phyloP scores from a whole-genome alignment of 2,797 vertebrate species.

The Acrocephalus scirpaceus region DNA sequence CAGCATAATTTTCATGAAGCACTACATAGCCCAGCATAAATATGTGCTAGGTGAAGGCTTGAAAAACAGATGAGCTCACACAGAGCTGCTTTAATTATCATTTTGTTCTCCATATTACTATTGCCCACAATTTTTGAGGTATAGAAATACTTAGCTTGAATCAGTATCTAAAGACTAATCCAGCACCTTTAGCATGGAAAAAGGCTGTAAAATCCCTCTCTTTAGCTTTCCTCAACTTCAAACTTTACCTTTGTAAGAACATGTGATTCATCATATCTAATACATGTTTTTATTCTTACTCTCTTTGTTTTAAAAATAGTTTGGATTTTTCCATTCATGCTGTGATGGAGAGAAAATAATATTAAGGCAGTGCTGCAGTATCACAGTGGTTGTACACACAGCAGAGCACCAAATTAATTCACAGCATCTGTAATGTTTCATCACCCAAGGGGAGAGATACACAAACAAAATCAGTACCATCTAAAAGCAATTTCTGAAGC shows the following conservation, averaged over 20 bases:
- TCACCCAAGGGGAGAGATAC: constrained; percentile 1
- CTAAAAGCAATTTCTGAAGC: constrained; percentile 36
- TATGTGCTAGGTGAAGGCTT: neutral
- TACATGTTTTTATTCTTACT: neutral
- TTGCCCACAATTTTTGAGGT: neutral
- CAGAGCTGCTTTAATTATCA: neutral
- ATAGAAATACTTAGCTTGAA: neutral
- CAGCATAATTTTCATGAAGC: neutral
- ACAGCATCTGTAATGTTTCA: constrained; percentile 14
- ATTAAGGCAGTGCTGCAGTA: neutral
- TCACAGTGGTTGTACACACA: neutral
- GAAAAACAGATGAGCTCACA: neutral
- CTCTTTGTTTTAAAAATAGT: neutral
- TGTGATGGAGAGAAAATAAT: neutral
- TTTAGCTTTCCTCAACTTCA: neutral
- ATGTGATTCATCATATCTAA: neutral
- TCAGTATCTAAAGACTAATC: neutral
- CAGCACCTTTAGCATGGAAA: neutral
- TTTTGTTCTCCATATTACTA: neutral
- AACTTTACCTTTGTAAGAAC: neutral
- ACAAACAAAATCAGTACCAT: constrained; percentile 3
- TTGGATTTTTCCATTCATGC: neutral
- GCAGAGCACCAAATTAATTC: constrained; percentile 3
- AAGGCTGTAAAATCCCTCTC: neutral
- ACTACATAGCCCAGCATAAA: neutral